Base-by-base conservation (phyloP, 1,140 invertebrate species). In the Neodiprion lecontei region DNA sequence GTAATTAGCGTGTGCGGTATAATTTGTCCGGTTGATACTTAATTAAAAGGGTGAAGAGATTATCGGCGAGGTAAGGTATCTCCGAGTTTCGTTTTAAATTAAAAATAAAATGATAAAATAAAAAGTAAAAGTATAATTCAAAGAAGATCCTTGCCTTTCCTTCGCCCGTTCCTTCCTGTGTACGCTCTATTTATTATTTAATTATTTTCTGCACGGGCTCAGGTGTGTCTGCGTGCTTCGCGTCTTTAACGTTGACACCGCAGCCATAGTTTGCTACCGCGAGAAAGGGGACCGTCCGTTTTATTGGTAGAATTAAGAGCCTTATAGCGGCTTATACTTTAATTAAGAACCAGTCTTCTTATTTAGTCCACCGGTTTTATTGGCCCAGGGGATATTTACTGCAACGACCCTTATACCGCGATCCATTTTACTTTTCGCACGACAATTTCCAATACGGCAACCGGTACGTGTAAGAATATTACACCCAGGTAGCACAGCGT, bases 231-330 rank as follows among this genome's bases (percentile, higher is more conserved):
- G 83, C 80, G 80, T 81, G 80, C 77, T 75, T 75, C 74, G 72
- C 73, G 78, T 74, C 74, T 79, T 82, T 81, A 81, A 82, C 78
- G 77, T 79, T 81, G 82, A 81, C 81, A 82, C 77, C 81, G 77
- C 11, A 61, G 53, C 53, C 53, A 77, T 81, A 78, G 80, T 81
- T 70, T 77, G 75, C 28, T 40, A 40, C 28, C 71, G 78, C 76
- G 73, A 74, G 69, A 67, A 75, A 48, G 70, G 75, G 75, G 75
- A 76, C 79, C 76, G 73, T 75, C 76, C 75, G 74, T 79, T 83
- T 85, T 81, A 85, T 82, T 83, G 82, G 76, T 69, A 81, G 83
- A 83, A 84, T 85, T 85, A 85, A 84, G 84, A 80, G 83, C 76
- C 81, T 82, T 81, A 75, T 73, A 71, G 69, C 65, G 74, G 78